phyloP scores from a whole-genome alignment of 2,888 invertebrate genomes.

The Troglohyphantes excavatus region DNA sequence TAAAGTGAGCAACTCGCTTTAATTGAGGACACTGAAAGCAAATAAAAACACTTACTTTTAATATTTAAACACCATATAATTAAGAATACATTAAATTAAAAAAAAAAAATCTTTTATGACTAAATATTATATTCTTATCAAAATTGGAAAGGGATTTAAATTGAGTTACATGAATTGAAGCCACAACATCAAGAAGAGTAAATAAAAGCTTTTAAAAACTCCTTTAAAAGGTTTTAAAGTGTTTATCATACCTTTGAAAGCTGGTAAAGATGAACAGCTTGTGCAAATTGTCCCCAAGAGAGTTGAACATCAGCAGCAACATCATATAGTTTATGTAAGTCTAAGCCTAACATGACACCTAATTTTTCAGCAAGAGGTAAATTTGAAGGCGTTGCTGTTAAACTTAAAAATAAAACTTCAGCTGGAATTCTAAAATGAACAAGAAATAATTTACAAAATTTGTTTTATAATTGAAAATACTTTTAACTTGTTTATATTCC shows the following conservation, averaged over 20 bases:
- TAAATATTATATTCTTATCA: too few species aligned
- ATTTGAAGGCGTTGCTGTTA: slow-evolving; percentile 67
- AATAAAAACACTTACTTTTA: too few species aligned
- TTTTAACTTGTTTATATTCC: too few species aligned
- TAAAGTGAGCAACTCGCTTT: slow-evolving; percentile 86
- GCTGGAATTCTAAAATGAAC: slow-evolving; percentile 64
- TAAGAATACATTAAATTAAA: too few species aligned
- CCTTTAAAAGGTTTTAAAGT: too few species aligned
- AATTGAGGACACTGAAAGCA: slow-evolving; percentile 85
- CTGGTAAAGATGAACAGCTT: slow-evolving; percentile 91
- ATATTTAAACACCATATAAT: too few species aligned
- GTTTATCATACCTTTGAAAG: slow-evolving; percentile 86
- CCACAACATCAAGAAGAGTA: too few species aligned
- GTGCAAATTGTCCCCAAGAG: slow-evolving; percentile 88
- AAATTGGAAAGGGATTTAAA: too few species aligned
- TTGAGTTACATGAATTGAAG: too few species aligned
- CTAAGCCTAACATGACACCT: slow-evolving; percentile 83
- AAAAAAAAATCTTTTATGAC: too few species aligned
- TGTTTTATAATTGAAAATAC: too few species aligned
- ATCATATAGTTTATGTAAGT: slow-evolving; percentile 87
- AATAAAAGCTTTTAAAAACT: too few species aligned
- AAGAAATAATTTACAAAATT: neutral
- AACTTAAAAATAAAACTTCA: slow-evolving; percentile 74
- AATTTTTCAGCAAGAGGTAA: slow-evolving; percentile 78
- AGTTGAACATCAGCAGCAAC: slow-evolving; percentile 91